These are phyloP conservation scores for Cephus pulcher DNA, from an alignment of 2,888 invertebrate genomes.

Conservation along the genomic window DNA sequence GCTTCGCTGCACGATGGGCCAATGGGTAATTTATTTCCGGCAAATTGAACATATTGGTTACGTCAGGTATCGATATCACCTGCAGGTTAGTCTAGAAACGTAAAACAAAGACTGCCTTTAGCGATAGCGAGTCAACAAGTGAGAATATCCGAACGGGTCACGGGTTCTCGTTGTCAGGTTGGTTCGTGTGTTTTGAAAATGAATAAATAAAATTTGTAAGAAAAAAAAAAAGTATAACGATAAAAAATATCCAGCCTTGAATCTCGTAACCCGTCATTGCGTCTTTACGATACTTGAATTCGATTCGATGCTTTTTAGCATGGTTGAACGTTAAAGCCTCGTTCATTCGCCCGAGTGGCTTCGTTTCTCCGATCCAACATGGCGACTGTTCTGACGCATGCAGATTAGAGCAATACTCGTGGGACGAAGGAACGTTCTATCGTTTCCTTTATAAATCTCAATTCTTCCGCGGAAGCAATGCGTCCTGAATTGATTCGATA, in stretches of 20 bases:
- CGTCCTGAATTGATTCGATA: not conserved
- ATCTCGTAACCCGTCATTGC: not conserved
- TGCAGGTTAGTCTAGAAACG: not conserved
- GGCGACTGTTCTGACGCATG: not conserved
- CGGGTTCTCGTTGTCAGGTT: not conserved
- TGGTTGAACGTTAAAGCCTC: not conserved
- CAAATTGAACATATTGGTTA: conserved; percentile 23
- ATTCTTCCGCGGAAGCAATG: not conserved
- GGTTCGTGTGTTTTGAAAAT: not conserved
- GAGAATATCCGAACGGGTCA: not conserved
- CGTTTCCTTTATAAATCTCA: not conserved
- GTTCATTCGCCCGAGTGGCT: not conserved
- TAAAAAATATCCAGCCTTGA: not conserved
- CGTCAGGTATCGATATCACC: not conserved
- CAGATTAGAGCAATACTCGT: not conserved
- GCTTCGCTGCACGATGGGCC: conserved; percentile 45
- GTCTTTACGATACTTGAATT: not conserved
- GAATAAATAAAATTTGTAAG: not conserved
- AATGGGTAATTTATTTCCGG: conserved; percentile 49
- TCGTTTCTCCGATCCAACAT: not conserved
- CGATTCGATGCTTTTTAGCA: not conserved
- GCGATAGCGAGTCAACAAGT: not conserved
- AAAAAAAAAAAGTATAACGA: not conserved
- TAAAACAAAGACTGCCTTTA: not conserved
- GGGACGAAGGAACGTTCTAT: not conserved